Percentiles rank a stretch among this genome's conserved stretches.
These are phyloP conservation scores for Epinephelus malabaricus DNA, from an alignment of 2,797 vertebrate species.

Conservation along the genomic window DNA sequence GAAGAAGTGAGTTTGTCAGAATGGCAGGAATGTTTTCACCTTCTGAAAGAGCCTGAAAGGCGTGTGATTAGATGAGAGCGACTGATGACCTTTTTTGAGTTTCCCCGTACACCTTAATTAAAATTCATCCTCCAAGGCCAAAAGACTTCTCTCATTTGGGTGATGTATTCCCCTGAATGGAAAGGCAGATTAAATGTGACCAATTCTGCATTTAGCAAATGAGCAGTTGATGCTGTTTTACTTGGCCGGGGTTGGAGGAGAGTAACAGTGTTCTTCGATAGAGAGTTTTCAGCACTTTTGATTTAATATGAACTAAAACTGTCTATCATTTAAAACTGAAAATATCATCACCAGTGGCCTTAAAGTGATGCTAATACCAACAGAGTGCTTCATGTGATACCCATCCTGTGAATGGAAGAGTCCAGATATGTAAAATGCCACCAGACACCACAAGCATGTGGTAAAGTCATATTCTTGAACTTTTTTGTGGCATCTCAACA, in stretches of 20 bases:
- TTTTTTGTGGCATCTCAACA: too few relatives aligned
- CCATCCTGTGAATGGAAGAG: too few relatives aligned
- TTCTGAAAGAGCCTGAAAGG: conserved; percentile 62
- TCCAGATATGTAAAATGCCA: too few relatives aligned
- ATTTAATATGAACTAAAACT: conserved; percentile 2
- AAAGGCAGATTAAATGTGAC: conserved; percentile 58
- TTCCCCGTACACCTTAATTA: conserved; percentile 62
- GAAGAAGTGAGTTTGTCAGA: conserved; percentile 48
- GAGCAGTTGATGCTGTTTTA: conserved; percentile 29
- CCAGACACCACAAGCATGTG: too few relatives aligned
- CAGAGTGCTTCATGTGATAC: too few relatives aligned
- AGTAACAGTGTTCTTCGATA: neutral
- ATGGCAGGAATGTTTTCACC: conserved; percentile 58
- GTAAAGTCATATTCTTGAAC: too few relatives aligned
- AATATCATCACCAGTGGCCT: too few relatives aligned
- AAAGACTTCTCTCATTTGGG: conserved; percentile 51
- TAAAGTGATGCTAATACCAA: too few relatives aligned
- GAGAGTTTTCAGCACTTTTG: conserved; percentile 6
- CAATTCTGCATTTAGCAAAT: conserved; percentile 48
- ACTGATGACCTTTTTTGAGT: conserved; percentile 63
- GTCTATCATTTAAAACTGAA: too few relatives aligned
- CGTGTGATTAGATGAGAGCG: conserved; percentile 70
- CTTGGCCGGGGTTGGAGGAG: neutral
- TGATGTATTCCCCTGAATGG: conserved; percentile 40
- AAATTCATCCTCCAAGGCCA: conserved; percentile 64